A percentile compares a stretch with the other conserved stretches of the same genome.
These are phyloP conservation scores for Drosophila ogumai DNA, from an alignment of 1,140 invertebrate species.

Conservation along the genomic window DNA sequence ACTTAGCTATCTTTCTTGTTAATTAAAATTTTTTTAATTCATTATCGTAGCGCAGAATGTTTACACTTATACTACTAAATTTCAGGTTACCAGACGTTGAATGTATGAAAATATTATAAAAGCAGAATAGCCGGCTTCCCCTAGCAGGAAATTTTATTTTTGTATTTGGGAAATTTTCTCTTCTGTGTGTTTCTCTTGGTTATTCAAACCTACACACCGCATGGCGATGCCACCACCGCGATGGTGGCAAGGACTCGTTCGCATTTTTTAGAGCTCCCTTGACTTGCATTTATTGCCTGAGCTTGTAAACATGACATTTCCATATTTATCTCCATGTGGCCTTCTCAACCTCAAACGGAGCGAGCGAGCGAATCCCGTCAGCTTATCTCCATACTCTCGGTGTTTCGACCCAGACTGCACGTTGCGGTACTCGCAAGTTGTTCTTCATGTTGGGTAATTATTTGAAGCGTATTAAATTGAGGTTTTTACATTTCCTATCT, in stretches of 20 bases:
- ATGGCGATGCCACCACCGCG: background rate
- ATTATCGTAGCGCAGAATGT: no score
- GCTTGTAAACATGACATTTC: constrained; percentile 71
- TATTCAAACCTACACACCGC: background rate
- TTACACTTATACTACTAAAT: no score
- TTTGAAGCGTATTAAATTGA: background rate
- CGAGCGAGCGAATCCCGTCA: constrained; percentile 27
- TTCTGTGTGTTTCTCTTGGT: constrained; percentile 19
- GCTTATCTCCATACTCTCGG: constrained; percentile 1
- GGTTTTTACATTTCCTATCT: constrained; percentile 12
- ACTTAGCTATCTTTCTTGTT: no score
- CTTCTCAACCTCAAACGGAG: constrained; percentile 3
- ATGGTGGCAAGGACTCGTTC: constrained; percentile 29
- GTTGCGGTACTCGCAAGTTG: constrained; percentile 51
- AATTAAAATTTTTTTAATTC: no score
- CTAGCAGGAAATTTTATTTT: background rate
- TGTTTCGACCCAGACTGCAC: constrained; percentile 20
- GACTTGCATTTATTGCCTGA: constrained; percentile 64
- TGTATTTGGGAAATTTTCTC: constrained; percentile 51
- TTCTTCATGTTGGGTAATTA: constrained; percentile 69
- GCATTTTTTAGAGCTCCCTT: constrained; percentile 43
- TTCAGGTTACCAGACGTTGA: no score
- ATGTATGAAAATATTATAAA: background rate
- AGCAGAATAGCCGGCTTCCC: background rate
- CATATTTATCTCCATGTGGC: constrained; percentile 63